Evolutionary conservation across 2,888 invertebrate species (phyloP), one percentile per base, ranked within the genome.

Genomic region (Shargacucullia verbasci): DNA sequence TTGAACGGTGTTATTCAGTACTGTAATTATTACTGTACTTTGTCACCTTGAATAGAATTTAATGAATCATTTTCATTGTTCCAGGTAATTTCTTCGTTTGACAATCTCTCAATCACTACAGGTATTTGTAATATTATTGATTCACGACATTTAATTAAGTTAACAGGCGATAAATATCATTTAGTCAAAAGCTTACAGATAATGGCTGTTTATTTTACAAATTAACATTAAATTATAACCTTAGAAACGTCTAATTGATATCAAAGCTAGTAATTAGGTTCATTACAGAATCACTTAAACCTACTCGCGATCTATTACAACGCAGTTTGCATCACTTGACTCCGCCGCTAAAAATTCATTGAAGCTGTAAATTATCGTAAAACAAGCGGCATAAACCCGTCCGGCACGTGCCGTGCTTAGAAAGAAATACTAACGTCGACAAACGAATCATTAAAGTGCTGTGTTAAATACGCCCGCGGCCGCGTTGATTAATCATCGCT

Each of bases 1-100:
- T 82, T 89, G 90, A 90, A 92, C 86, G 89, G 86, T 79, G 88
- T 89, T 89, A 87, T 89, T 86, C 90, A 86, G 80, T 78, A 83
- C 72, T 70, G 78, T 73, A 70, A 80, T 79, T 72, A 79, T 73
- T 73, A 40, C 59, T 56, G 43, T 53, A 54, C 58, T 47, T 53
- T 63, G 57, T 60, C 29, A 59, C 41, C 35, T 64, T 60, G 40
- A 55, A 43, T 60, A 44, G 43, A 58, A 66, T 67, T 80, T 67
- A 56, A 72, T 59, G 44, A 64, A 61, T 65, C 43, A 60, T 74
- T 71, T 76, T 44, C 72, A 73, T 81, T 84, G 83, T 89, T 89
- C 49, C 88, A 89, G 88, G 88, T 89, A 87, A 80, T 72, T 76
- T 50, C 60, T 57, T 29, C 44, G 11, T 37, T 58, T 41, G 45